Conservation (phyloP, 92 coral and sea anemone species). For the Palythoa heliodiscus region DNA sequence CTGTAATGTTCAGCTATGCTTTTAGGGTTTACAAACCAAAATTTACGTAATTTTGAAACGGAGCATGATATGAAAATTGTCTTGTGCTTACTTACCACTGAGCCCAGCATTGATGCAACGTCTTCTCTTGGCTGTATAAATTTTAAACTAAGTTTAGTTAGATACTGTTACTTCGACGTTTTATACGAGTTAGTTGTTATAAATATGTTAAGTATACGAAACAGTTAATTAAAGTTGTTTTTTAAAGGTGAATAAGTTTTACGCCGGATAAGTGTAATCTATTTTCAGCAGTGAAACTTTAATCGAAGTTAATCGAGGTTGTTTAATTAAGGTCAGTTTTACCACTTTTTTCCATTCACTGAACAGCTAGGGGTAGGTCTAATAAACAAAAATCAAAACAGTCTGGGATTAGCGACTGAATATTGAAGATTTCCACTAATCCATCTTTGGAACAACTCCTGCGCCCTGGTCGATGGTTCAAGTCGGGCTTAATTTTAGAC, state of each 20-base stretch:
- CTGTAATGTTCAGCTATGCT: slow-evolving; percentile 2
- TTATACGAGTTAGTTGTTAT: neutral
- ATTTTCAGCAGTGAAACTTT: too few species aligned
- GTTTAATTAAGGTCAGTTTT: neutral
- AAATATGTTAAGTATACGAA: neutral
- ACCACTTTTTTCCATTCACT: neutral
- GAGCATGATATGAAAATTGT: slow-evolving; percentile 1
- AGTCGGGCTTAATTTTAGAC: neutral
- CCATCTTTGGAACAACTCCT: neutral
- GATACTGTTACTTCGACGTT: slow-evolving; percentile 9
- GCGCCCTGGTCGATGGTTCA: neutral
- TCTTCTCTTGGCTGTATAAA: slow-evolving; percentile 7
- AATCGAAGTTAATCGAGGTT: too few species aligned
- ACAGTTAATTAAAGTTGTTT: neutral
- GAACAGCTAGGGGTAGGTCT: neutral
- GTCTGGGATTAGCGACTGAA: neutral
- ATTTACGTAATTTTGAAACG: neutral
- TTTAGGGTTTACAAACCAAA: neutral
- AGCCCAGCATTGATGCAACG: slow-evolving; percentile 12
- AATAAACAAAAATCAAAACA: neutral
- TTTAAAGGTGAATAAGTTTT: neutral
- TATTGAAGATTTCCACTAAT: too few species aligned
- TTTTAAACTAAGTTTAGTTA: neutral
- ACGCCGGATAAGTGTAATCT: too few species aligned
- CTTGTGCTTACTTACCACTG: slow-evolving; percentile 19